A percentile compares a stretch with the other conserved stretches of the same genome.
Conservation (phyloP, 2,797 vertebrate species). For the Centropyge bicolor region DNA sequence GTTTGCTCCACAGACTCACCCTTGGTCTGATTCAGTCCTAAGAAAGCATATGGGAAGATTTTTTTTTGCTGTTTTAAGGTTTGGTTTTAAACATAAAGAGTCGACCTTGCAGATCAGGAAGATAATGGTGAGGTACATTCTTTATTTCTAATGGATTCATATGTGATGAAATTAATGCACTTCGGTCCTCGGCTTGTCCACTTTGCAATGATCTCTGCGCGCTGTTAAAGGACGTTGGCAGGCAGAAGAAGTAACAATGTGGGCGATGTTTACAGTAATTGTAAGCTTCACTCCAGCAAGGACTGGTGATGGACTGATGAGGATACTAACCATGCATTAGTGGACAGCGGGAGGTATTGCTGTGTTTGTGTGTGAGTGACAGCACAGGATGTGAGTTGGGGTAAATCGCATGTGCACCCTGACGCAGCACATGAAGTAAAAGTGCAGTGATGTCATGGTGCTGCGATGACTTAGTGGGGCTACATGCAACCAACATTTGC, state of each 20-base stretch:
- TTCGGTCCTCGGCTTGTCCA: slow-evolving; percentile 10
- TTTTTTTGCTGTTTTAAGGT: slow-evolving; percentile 24
- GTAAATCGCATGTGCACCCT: slow-evolving; percentile 27
- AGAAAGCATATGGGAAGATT: slow-evolving; percentile 17
- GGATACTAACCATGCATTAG: slow-evolving; percentile 49
- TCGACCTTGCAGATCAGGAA: slow-evolving; percentile 35
- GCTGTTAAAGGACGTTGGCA: slow-evolving; percentile 2
- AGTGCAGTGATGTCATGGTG: not conserved
- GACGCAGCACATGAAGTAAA: slow-evolving; percentile 18
- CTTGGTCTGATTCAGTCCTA: slow-evolving; percentile 50
- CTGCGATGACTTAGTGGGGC: not conserved
- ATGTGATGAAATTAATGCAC: slow-evolving; percentile 11
- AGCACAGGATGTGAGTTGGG: slow-evolving; percentile 8
- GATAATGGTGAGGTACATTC: slow-evolving; percentile 6
- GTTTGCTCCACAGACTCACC: slow-evolving; percentile 34
- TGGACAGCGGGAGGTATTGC: slow-evolving; percentile 26
- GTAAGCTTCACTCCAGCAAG: slow-evolving; percentile 29
- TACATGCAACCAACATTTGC: not conserved
- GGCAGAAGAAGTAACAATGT: slow-evolving; percentile 7
- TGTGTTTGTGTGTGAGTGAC: slow-evolving; percentile 13
- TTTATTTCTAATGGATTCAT: slow-evolving; percentile 22
- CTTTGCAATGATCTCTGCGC: slow-evolving; percentile 20
- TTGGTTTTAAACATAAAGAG: slow-evolving; percentile 47
- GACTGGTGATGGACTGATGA: slow-evolving; percentile 46
- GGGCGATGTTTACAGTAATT: slow-evolving; percentile 51